A percentile compares a stretch with the other conserved stretches of the same genome.
Conservation (phyloP, 1,140 invertebrate species). For the Lepidurus couesii region DNA sequence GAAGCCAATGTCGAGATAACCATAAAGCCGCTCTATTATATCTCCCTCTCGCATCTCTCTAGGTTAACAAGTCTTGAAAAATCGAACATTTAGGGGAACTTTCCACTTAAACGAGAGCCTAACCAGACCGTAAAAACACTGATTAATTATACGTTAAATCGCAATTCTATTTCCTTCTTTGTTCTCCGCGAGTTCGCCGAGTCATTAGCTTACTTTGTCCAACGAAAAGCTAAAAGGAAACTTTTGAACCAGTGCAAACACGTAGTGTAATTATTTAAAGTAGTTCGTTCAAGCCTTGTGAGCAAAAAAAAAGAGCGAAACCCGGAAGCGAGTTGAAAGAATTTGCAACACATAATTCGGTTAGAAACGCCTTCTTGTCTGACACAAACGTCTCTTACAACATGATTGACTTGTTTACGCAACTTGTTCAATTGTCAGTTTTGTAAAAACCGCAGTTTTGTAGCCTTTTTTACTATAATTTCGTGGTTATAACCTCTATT, state of each 20-base stretch:
- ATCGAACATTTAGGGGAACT: background rate
- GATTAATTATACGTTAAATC: background rate
- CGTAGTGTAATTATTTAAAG: background rate
- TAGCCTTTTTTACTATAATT: too few species aligned
- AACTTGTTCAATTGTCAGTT: too few species aligned
- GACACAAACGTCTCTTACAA: background rate
- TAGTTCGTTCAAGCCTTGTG: background rate
- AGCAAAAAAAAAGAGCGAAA: background rate
- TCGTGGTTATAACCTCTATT: too few species aligned
- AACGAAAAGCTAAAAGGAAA: background rate
- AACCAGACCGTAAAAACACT: constrained; percentile 13
- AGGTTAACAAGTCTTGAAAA: background rate
- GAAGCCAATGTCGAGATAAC: background rate
- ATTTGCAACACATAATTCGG: background rate
- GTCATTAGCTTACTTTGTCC: too few species aligned
- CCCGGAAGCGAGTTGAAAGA: background rate
- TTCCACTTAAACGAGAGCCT: background rate
- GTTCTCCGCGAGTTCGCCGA: background rate
- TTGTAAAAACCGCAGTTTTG: too few species aligned
- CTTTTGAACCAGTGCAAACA: background rate
- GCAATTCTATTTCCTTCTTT: background rate
- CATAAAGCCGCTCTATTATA: background rate
- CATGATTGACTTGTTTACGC: too few species aligned
- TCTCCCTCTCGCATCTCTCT: background rate
- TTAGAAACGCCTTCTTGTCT: background rate